Base-by-base conservation (phyloP, 2,888 invertebrate species). In the Gryllus longicercus region DNA sequence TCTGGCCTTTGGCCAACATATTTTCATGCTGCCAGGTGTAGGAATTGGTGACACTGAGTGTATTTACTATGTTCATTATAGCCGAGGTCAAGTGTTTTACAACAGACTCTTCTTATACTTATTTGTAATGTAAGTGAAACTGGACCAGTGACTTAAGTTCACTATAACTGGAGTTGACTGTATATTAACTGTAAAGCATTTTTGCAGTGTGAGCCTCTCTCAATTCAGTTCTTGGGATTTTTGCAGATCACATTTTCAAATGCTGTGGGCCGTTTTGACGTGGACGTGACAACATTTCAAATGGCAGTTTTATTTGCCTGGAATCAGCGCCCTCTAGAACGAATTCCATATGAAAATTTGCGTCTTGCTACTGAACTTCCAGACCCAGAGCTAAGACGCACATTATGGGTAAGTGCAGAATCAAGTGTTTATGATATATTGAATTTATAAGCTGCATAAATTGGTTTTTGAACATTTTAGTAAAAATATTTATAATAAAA, bases 241-340 rank as follows among this genome's bases (percentile, higher is more conserved):
- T 85, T 87, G 76, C 84, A 91, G 92, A 97, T 99, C 84, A 97
- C 96, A 49, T 99, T 99, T 89, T 92, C 93, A 0, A 98, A 97
- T 87, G 92, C 93, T 84, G 92, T 95, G 80, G 99, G 98, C 1
- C 93, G 95, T 84, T 99, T 96, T 88, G 99, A 99, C 88, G 90
- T 99, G 84, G 99, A 99, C 87, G 98, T 99, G 11, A 99, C 99
- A 18, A 99, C 99, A 50, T 99, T 99, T 88, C 99, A 99, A 92
- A 98, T 99, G 98, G 98, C 98, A 74, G 98, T 99, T 21, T 89
- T 99, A 76, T 99, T 98, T 89, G 97, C 98, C 21, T 99, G 98
- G 98, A 99, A 99, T 90, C 97, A 98, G 87, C 91, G 98, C 83
- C 96, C 96, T 2, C 89, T 92, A 84, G 98, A 98, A 85, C 95